Evolutionary conservation across 2,888 invertebrate species (phyloP).

Genomic region (Rotaria socialis): DNA sequence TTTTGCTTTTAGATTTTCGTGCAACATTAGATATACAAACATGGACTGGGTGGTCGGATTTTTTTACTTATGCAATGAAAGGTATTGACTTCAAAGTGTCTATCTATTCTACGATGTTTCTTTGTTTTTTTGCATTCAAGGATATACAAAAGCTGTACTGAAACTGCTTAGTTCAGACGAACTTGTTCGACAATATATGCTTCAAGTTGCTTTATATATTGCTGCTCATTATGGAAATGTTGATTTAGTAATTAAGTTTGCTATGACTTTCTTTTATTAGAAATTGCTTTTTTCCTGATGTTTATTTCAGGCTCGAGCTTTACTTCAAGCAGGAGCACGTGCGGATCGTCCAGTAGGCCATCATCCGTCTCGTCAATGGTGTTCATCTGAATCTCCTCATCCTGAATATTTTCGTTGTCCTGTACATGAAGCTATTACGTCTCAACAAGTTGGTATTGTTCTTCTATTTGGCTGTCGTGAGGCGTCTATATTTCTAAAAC

Average conservation of each 20-base stretch:
- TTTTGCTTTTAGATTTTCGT: neutral
- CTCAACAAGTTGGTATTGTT: constrained; percentile 38
- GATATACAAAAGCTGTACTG: constrained; percentile 39
- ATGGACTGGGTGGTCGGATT: constrained; percentile 59
- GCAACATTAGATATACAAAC: constrained; percentile 52
- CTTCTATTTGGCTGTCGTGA: constrained; percentile 25
- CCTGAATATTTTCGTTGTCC: constrained; percentile 26
- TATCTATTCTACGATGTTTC: neutral
- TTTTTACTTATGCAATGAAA: constrained; percentile 53
- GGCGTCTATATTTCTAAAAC: constrained; percentile 37
- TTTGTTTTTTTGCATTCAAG: neutral
- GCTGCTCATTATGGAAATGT: constrained; percentile 42
- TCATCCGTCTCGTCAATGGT: constrained; percentile 47
- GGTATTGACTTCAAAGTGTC: constrained; percentile 48
- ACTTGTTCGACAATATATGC: constrained; percentile 39
- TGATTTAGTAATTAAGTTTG: constrained; percentile 26
- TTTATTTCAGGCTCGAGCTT: constrained; percentile 29
- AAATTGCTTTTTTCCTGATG: constrained; percentile 1
- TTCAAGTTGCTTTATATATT: constrained; percentile 41
- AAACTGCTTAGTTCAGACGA: constrained; percentile 39
- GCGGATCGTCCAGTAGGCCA: constrained; percentile 40
- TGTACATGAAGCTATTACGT: constrained; percentile 40
- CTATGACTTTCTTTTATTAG: neutral
- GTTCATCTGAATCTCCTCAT: neutral
- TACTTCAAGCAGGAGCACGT: constrained; percentile 36